phyloP scores from a whole-genome alignment of 2,113 vertebrate genomes.

The Odontophorus gujanensis region DNA sequence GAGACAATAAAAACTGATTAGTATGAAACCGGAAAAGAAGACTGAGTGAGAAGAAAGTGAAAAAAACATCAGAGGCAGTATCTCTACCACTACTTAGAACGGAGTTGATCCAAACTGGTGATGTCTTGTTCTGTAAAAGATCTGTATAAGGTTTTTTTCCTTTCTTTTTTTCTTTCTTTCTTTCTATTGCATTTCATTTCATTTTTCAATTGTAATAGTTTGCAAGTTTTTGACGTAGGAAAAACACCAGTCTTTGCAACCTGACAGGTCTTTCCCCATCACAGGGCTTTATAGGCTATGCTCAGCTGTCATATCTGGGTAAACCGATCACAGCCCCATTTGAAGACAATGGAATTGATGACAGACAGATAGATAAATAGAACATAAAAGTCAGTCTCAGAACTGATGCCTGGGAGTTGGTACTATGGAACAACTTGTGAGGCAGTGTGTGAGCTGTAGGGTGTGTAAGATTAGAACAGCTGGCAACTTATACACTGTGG shows the following conservation, averaged over 20 bases:
- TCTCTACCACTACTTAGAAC: background rate
- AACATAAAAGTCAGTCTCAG: background rate
- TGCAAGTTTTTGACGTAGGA: background rate
- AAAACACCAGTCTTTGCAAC: background rate
- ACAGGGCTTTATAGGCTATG: background rate
- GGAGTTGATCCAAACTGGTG: background rate
- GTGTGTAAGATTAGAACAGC: slow-evolving; percentile 6
- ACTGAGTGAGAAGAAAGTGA: background rate
- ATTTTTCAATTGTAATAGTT: background rate
- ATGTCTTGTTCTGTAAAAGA: background rate
- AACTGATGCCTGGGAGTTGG: background rate
- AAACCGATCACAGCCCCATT: background rate
- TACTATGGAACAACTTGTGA: background rate
- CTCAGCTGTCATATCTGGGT: background rate
- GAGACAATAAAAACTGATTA: slow-evolving; percentile 35
- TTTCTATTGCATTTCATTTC: background rate
- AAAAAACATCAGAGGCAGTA: background rate
- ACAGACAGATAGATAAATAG: background rate
- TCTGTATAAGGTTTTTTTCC: background rate
- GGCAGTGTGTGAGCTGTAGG: background rate
- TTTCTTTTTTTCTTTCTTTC: background rate
- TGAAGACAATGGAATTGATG: background rate
- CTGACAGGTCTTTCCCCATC: background rate
- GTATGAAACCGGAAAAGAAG: slow-evolving; percentile 20
- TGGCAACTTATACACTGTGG: slow-evolving; percentile 10